Conservation (phyloP, 2,888 invertebrate species). For the Hartigia nigra region DNA sequence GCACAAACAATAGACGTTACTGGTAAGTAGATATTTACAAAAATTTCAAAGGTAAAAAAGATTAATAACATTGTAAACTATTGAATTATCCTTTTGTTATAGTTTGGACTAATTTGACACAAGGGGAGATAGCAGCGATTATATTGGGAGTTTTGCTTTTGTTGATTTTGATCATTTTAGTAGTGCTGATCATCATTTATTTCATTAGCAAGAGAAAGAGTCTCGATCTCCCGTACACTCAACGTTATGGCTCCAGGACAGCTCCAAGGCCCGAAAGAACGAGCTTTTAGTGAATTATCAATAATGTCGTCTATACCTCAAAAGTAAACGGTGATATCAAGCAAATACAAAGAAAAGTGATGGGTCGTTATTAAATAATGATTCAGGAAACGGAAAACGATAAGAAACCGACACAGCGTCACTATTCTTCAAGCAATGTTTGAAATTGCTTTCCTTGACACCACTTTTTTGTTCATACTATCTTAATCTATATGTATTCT, state of each 20-base stretch:
- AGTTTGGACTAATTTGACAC: slow-evolving; percentile 67
- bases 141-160: slow-evolving; percentile 75
- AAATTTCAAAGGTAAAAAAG: slow-evolving; percentile 60
- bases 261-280: slow-evolving; percentile 49
- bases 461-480: neutral
- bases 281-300: slow-evolving; percentile 36
- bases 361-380: neutral
- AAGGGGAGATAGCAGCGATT: slow-evolving; percentile 76
- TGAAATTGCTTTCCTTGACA: neutral
- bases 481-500: neutral
- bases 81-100: slow-evolving; percentile 64
- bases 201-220: slow-evolving; percentile 71
- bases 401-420: neutral
- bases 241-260: slow-evolving; percentile 59
- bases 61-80: slow-evolving; percentile 71
- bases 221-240: slow-evolving; percentile 71
- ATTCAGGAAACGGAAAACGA: neutral
- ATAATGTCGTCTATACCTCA: neutral
- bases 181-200: slow-evolving; percentile 71
- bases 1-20: slow-evolving; percentile 74
- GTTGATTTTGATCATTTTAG: slow-evolving; percentile 71
- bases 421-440: neutral
- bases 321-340: neutral
- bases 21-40: slow-evolving; percentile 56
- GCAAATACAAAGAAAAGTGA: neutral